These are phyloP conservation scores for Gallinago jamesoni DNA, from an alignment of 2,113 vertebrate species.

Conservation along the genomic window DNA sequence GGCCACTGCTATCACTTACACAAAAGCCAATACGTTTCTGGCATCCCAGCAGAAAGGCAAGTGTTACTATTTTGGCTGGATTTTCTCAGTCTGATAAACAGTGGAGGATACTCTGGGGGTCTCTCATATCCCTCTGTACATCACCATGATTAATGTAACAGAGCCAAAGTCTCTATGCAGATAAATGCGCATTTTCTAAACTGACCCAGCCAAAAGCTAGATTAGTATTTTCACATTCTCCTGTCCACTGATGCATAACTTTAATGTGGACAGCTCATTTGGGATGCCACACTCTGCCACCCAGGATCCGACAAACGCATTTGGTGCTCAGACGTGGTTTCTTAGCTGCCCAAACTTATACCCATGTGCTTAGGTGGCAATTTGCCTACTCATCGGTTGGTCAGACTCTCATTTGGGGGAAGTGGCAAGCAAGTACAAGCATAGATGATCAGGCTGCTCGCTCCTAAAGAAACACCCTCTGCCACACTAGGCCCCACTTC, in stretches of 20 bases:
- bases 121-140: not conserved
- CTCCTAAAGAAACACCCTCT: not conserved
- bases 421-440: not conserved
- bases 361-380: constrained; percentile 17
- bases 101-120: not conserved
- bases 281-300: not conserved
- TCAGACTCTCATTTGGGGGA: not conserved
- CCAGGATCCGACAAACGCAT: not conserved
- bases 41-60: not conserved
- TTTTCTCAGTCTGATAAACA: not conserved
- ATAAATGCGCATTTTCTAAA: not conserved
- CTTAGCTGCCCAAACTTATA: not conserved
- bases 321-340: constrained; percentile 19
- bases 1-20: not conserved
- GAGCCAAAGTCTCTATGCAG: not conserved
- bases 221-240: not conserved
- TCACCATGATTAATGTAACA: not conserved
- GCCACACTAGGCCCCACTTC: not conserved
- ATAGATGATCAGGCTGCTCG: not conserved
- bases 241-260: not conserved
- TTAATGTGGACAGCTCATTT: not conserved
- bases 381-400: not conserved
- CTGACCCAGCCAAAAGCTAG: not conserved
- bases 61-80: not conserved
- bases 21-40: not conserved